A percentile compares a stretch with the other conserved stretches of the same genome.
phyloP scores from a whole-genome alignment of 2,113 vertebrate genomes.

The Aphyosemion australe region DNA sequence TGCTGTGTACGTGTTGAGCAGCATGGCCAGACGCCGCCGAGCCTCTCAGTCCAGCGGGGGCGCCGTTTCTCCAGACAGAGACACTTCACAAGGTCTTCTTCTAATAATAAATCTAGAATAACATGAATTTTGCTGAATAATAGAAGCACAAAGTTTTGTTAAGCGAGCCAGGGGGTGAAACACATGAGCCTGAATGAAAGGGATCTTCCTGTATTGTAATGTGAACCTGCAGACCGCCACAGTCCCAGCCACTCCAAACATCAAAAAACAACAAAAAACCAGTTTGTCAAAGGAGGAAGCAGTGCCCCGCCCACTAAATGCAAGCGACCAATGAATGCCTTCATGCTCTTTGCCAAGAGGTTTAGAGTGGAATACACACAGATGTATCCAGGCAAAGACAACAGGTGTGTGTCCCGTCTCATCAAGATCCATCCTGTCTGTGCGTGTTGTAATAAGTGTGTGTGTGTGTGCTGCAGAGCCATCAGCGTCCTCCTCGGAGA shows the following conservation, averaged over 20 bases:
- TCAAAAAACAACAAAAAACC: constrained; percentile 82
- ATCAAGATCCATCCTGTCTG: not conserved
- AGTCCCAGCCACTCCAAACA: constrained; percentile 74
- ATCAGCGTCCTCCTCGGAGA: constrained; percentile 99
- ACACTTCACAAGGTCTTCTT: constrained; percentile 24
- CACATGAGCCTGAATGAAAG: not conserved
- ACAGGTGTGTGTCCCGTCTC: constrained; percentile 82
- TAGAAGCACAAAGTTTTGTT: no score
- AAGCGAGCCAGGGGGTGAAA: no score
- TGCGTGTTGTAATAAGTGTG: not conserved
- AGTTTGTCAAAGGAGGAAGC: constrained; percentile 77
- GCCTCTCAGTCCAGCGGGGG: constrained; percentile 90
- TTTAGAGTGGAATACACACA: constrained; percentile 98
- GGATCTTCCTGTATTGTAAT: not conserved
- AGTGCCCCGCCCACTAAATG: constrained; percentile 87
- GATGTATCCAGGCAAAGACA: constrained; percentile 98
- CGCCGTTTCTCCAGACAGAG: constrained; percentile 82
- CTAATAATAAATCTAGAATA: not conserved
- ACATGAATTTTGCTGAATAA: no score
- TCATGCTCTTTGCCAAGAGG: constrained; percentile 99
- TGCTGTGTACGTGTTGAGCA: constrained; percentile 95
- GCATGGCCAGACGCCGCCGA: constrained; percentile 94
- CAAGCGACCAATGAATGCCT: constrained; percentile 99
- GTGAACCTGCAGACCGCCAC: constrained; percentile 21
- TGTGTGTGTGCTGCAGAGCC: constrained; percentile 80